Evolutionary conservation across 2,113 vertebrate species (phyloP), one percentile per base, ranked within the genome.

Genomic region (Cynocephalus volans): DNA sequence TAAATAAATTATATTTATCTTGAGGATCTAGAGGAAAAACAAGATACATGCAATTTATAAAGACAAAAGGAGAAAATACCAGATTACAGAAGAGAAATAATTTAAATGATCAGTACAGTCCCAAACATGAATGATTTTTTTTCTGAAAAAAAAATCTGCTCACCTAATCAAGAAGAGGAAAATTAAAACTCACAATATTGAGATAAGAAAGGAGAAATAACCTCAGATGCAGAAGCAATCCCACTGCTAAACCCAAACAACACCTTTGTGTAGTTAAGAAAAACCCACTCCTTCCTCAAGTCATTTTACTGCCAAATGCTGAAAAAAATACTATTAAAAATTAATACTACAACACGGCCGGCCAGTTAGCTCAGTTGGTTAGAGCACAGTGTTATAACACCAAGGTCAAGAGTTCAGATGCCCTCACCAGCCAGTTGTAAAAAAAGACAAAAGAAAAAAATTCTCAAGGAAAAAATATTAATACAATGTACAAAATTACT

Each of bases 1-100:
- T 41, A 92, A 65, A 82, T 50, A 24, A 85, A 89, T 85, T 33
- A 62, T 15, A 56, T 82, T 79, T 88, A 93, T n/a, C n/a, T 24
- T 65, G 24, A 81, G 19, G 31, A 45, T 50, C 31, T 83, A 64
- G 72, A 28, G 31, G 73, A 83, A 94, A 50, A 62, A 50, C 1
- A 94, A 82, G 36, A 28, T 41, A 79, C 4, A 13, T 73, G 26
- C 28, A n/a, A 41, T 10, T 75, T 76, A 65, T 4, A 85, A 80
- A 50, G 17, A 54, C 50, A 81, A 75, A 73, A 79, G 8, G 9
- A 64, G n/a, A 79, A 80, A 48, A 75, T 62, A 70, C n/a, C 62
- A 77, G 69, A 87, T 73, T 87, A 52, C 15, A 77, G 36, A 28
- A 82, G 26, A 83, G 12, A 48, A 65, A 56, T 14, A 41, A 31